These are phyloP conservation scores for Malthinus seriepunctatus DNA, from an alignment of 2,888 invertebrate species.

Conservation along the genomic window DNA sequence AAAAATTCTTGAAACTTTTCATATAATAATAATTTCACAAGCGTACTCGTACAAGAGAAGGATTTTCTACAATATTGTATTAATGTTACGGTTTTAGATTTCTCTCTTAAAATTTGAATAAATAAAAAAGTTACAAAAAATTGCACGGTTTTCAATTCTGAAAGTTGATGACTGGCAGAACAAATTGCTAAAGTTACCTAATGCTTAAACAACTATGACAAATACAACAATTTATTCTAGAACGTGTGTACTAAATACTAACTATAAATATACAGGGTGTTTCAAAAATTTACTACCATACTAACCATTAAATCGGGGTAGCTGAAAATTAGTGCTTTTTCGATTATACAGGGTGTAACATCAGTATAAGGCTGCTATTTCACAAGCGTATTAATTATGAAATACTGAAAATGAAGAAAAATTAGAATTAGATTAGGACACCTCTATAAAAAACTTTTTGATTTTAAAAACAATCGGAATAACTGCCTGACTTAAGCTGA, in stretches of 20 bases:
- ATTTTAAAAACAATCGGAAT: too few species aligned
- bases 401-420: too few species aligned
- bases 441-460: too few species aligned
- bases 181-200: constrained; percentile 5
- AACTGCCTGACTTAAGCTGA: too few species aligned
- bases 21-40: too few species aligned
- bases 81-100: constrained; percentile 21
- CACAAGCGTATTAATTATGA: too few species aligned
- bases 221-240: not conserved
- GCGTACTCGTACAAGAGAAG: not conserved
- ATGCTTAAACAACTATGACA: not conserved
- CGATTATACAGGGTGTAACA: too few species aligned
- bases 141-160: constrained; percentile 7
- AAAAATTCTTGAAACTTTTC: too few species aligned
- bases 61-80: constrained; percentile 28
- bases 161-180: constrained; percentile 15
- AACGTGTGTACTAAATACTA: not conserved
- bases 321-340: too few species aligned
- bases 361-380: too few species aligned
- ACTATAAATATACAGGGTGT: not conserved
- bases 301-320: too few species aligned
- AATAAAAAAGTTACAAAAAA: constrained; percentile 9
- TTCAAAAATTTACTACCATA: not conserved
- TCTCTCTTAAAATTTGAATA: constrained; percentile 4
- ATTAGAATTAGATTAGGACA: too few species aligned